Evolutionary conservation across 2,888 invertebrate species (phyloP).

Genomic region (Hipparchia sbordonii): DNA sequence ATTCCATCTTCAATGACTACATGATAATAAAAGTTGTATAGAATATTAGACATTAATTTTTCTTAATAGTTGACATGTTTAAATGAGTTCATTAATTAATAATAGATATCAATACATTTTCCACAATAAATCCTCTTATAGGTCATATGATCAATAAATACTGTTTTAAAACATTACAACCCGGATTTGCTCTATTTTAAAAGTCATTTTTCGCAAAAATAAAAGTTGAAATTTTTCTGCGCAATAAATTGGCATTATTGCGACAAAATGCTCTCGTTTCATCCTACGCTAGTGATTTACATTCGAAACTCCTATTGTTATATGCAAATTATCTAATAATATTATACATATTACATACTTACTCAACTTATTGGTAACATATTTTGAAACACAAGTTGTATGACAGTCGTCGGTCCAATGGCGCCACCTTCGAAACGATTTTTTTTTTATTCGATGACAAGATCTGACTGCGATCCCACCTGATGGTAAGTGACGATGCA

Average conservation of each 20-base stretch:
- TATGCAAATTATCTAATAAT: slow-evolving; percentile 13
- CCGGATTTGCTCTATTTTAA: slow-evolving; percentile 14
- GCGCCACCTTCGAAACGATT: background rate
- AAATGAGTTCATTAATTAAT: background rate
- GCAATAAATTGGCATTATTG: slow-evolving; percentile 11
- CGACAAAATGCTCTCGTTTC: slow-evolving; percentile 28
- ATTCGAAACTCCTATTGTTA: slow-evolving; percentile 8
- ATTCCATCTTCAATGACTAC: too few relatives aligned
- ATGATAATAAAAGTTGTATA: too few relatives aligned
- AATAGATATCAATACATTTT: background rate
- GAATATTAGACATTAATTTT: background rate
- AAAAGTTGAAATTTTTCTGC: slow-evolving; percentile 2
- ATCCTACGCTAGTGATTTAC: slow-evolving; percentile 29
- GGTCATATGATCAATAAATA: slow-evolving; percentile 11
- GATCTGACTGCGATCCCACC: too few relatives aligned
- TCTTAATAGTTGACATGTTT: background rate
- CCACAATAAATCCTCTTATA: background rate
- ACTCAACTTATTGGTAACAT: slow-evolving; percentile 5
- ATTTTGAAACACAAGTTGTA: background rate
- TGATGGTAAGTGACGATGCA: too few relatives aligned
- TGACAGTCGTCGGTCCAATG: too few relatives aligned
- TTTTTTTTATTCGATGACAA: too few relatives aligned
- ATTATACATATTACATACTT: background rate
- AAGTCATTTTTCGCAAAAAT: background rate
- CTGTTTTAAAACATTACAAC: slow-evolving; percentile 1